Conservation (phyloP, 2,888 invertebrate species). For the Imbricaverruca yamaguchii region DNA sequence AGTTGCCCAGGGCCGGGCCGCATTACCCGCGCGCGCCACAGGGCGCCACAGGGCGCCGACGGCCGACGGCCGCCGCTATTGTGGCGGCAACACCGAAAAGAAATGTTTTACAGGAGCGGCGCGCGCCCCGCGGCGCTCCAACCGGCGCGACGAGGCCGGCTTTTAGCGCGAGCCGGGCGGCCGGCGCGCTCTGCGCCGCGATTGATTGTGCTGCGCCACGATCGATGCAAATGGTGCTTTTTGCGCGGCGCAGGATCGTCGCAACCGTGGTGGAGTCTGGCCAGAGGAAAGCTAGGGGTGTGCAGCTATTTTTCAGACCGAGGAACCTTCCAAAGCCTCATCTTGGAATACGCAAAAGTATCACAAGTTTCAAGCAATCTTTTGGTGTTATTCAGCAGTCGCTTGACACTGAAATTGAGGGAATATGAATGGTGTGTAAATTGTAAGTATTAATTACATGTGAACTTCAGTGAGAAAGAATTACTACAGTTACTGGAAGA, state of each 20-base stretch:
- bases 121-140: neutral
- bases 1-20: conserved; percentile 6
- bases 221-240: conserved; percentile 13
- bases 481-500: too few relatives aligned
- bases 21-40: neutral
- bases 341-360: too few relatives aligned
- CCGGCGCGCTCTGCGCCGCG: neutral
- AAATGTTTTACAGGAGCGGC: conserved; percentile 16
- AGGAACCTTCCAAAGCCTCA: too few relatives aligned
- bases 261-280: too few relatives aligned
- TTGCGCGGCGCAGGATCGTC: neutral
- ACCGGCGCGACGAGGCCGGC: neutral
- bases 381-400: too few relatives aligned
- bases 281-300: too few relatives aligned
- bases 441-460: too few relatives aligned
- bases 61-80: conserved; percentile 5
- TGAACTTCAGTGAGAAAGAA: too few relatives aligned
- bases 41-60: neutral
- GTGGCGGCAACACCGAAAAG: conserved; percentile 10
- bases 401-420: too few relatives aligned
- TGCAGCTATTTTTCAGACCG: too few relatives aligned
- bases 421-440: too few relatives aligned
- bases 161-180: conserved; percentile 15
- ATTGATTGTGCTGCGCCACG: conserved; percentile 6
- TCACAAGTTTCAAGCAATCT: too few relatives aligned